Percentiles rank a stretch among this genome's conserved stretches.
Evolutionary conservation across 35 echinoderm and acorn worm species (phyloP).

Genomic region (Stichopus chloronotus): DNA sequence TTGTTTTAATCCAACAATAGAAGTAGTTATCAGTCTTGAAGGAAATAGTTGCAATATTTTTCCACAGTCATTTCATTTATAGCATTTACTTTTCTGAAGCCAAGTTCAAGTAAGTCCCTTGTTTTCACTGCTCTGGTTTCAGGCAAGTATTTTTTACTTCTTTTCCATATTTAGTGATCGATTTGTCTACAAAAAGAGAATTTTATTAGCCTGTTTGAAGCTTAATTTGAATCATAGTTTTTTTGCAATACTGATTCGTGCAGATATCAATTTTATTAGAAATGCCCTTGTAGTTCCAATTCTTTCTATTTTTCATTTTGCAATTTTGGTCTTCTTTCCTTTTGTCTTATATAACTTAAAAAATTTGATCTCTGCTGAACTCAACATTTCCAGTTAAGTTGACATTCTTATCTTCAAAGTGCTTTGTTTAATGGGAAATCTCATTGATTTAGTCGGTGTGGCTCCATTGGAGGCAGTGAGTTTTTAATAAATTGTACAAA

Average conservation of each 20-base stretch:
- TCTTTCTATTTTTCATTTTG: background rate
- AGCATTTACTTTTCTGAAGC: background rate
- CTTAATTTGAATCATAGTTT: background rate
- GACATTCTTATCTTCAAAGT: too few relatives aligned
- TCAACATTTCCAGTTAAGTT: too few relatives aligned
- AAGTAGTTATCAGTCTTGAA: background rate
- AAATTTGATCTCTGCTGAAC: too few relatives aligned
- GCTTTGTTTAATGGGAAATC: too few relatives aligned
- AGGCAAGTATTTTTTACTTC: background rate
- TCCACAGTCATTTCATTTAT: background rate
- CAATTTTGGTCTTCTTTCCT: too few relatives aligned
- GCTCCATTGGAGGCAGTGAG: too few relatives aligned
- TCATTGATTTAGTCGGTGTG: too few relatives aligned
- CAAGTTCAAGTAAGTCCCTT: background rate
- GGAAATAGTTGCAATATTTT: background rate
- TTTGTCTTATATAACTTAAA: too few relatives aligned
- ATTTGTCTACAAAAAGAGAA: background rate
- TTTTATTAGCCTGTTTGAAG: too few relatives aligned
- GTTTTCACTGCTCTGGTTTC: background rate
- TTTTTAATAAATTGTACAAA: too few relatives aligned
- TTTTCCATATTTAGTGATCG: background rate
- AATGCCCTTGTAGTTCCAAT: background rate
- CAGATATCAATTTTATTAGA: conserved; percentile 15
- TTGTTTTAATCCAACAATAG: too few relatives aligned
- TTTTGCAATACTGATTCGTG: conserved; percentile 1